Evolutionary conservation across 2,113 vertebrate species (phyloP), one percentile per base, ranked within the genome.

Genomic region (Monarcha castaneiventris): DNA sequence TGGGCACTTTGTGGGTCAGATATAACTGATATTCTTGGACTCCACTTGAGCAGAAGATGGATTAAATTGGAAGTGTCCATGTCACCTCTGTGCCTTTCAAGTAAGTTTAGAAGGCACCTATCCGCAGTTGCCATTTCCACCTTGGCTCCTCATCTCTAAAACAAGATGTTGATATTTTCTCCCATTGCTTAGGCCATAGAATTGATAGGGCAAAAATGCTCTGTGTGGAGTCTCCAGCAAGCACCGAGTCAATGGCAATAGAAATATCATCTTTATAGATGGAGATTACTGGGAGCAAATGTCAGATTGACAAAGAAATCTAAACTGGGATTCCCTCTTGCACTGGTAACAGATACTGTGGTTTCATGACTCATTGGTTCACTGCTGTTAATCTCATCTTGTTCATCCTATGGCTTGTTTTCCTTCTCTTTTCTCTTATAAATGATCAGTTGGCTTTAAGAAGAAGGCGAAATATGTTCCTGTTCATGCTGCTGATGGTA

Each of bases 381-480:
- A 11, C 23, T 84, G 48, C 16, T 86, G 21, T 55, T 71, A 44
- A 20, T 44, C 37, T 84, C 27, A 44, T 5, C 43, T 84, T 84
- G 26, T 54, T 93, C 29, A 58, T 67, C 52, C 89, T 19, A 59
- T 15, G 52, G 17, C 41, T 37, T 51, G 13, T 73, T 77, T 86
- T 62, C 23, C 27, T 48, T 83, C 51, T 91, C 32, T 84, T 94
- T 85, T 73, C 62, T 95, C 52, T 75, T 58, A 6, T 41, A 90
- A 97, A 88, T 51, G 39, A 51, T 74, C 84, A 99, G 98, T 98
- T 97, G 98, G 98, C 73, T 99, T 98, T 94, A 98, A 98, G 97
- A 99, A 97, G 94, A 98, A 96, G 94, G 83, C 84, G 33, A 98
- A 98, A 83, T 80, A 96, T 35, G 63, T 92, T 71, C 90, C 93